Conservation (phyloP, 2,113 vertebrate genomes). For the Noturus placidus region DNA sequence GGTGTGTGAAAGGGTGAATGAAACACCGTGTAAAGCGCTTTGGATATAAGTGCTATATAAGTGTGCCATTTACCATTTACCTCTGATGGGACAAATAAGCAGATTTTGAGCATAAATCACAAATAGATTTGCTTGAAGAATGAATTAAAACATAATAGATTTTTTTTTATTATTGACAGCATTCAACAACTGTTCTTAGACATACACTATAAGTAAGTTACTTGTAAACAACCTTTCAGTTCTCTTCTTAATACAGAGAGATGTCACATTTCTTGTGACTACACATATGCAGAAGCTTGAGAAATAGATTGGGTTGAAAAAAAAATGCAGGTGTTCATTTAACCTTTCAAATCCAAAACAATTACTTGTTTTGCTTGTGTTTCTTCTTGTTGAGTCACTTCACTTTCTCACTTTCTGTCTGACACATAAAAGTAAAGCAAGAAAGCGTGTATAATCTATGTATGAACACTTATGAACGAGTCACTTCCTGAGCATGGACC, state of each 20-base stretch:
- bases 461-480: background rate
- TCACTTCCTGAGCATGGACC: background rate
- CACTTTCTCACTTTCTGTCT: background rate
- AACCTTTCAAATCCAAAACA: background rate
- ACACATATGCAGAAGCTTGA: background rate
- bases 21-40: too few relatives aligned
- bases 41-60: too few relatives aligned
- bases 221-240: background rate
- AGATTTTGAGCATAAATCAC: background rate
- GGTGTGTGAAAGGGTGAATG: too few relatives aligned
- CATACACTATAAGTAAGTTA: background rate
- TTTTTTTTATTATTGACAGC: background rate
- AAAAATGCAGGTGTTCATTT: background rate
- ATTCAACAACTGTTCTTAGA: background rate
- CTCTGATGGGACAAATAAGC: background rate
- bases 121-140: background rate
- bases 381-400: background rate
- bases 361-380: background rate
- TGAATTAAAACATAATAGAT: background rate
- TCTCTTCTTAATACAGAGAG: background rate
- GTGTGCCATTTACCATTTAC: too few relatives aligned
- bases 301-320: background rate
- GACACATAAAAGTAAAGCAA: background rate
- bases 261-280: background rate
- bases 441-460: constrained; percentile 4